A percentile compares a stretch with the other conserved stretches of the same genome.
Evolutionary conservation across 2,113 vertebrate species (phyloP).

Genomic region (Rallus limicola): DNA sequence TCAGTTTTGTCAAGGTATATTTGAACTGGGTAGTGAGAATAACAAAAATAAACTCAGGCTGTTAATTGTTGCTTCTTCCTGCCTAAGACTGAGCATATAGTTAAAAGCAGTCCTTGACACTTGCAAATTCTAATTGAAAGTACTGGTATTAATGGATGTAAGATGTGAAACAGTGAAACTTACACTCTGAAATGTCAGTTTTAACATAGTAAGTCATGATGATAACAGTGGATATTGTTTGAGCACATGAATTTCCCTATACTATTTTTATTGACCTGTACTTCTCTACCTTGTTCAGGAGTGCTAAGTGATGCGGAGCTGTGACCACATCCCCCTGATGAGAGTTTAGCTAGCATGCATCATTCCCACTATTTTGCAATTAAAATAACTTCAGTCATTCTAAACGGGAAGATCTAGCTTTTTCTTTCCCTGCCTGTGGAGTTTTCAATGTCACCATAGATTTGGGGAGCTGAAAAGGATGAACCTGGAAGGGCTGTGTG

Average conservation of each 20-base stretch:
- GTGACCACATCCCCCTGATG: background rate
- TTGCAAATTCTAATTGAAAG: background rate
- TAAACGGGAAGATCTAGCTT: background rate
- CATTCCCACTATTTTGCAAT: background rate
- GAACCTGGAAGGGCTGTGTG: background rate
- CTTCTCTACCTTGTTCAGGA: background rate
- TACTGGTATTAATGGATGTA: background rate
- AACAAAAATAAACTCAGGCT: background rate
- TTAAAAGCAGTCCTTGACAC: background rate
- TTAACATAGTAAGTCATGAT: rapidly evolving
- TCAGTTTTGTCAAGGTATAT: background rate
- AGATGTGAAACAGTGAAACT: background rate
- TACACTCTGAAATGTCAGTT: background rate
- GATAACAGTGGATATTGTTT: background rate
- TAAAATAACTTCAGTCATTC: background rate
- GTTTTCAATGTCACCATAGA: background rate
- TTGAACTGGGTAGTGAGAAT: background rate
- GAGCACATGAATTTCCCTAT: background rate
- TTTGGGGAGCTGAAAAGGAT: background rate
- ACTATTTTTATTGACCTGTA: background rate
- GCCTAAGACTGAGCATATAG: rapidly evolving
- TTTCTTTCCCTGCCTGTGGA: background rate
- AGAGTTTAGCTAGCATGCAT: background rate
- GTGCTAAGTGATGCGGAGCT: background rate
- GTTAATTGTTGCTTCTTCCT: background rate